Percentiles rank a stretch among this genome's conserved stretches.
These are phyloP conservation scores for Adelges cooleyi DNA, from an alignment of 1,140 invertebrate species.

Conservation along the genomic window DNA sequence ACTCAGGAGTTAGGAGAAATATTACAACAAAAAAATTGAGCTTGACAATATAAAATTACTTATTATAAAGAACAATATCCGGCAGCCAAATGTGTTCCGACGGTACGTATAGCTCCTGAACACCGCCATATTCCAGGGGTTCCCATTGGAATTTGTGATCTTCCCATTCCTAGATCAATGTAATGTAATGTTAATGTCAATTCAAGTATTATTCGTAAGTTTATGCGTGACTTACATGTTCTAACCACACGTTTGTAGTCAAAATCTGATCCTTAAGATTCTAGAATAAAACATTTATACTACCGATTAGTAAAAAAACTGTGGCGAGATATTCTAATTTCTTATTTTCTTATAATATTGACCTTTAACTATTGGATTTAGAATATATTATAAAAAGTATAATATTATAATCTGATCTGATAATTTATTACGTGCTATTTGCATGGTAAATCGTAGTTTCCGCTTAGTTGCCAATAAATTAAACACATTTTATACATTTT, in stretches of 20 bases:
- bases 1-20: background rate
- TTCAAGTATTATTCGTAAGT: background rate
- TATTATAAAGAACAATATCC: slow-evolving; percentile 92
- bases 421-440: no score
- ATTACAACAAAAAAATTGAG: background rate
- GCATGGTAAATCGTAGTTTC: no score
- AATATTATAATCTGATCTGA: no score
- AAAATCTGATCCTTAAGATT: slow-evolving; percentile 93
- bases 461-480: no score
- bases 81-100: slow-evolving; percentile 91
- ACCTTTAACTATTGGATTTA: no score
- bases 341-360: no score
- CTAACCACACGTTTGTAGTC: slow-evolving; percentile 91
- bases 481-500: no score
- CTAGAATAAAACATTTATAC: slow-evolving; percentile 61
- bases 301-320: no score
- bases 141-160: slow-evolving; percentile 97
- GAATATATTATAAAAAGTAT: no score
- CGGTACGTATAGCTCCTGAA: slow-evolving; percentile 81
- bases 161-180: slow-evolving; percentile 68
- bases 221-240: slow-evolving; percentile 62
- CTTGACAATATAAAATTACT: slow-evolving; percentile 39
- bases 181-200: background rate
- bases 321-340: no score
- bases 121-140: slow-evolving; percentile 86